Conservation (phyloP, 2,797 vertebrate genomes). For the Lagorchestes hirsutus region DNA sequence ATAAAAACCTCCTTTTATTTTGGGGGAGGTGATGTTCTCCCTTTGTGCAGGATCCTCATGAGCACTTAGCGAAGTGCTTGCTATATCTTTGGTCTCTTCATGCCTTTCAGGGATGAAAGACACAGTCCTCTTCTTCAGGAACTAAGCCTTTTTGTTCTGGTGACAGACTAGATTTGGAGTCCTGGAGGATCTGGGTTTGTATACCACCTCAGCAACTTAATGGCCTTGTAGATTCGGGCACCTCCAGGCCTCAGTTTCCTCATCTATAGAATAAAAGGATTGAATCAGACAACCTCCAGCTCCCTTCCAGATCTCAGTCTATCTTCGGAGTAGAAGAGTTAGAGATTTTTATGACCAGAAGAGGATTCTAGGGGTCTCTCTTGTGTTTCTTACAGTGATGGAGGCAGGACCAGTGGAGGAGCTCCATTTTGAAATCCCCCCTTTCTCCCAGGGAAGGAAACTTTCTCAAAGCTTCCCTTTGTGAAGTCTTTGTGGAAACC, state of each 20-base stretch:
- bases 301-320: neutral
- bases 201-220: neutral
- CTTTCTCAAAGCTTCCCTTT: neutral
- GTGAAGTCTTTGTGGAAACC: neutral
- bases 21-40: neutral
- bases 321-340: neutral
- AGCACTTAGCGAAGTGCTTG: neutral
- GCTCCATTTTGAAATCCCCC: neutral
- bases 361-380: slow-evolving; percentile 30
- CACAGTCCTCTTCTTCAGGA: neutral
- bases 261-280: neutral
- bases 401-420: neutral
- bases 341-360: neutral
- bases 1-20: neutral
- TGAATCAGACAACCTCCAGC: neutral
- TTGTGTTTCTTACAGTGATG: neutral
- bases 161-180: neutral
- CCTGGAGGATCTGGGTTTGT: neutral
- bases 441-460: neutral
- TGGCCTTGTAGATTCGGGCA: neutral
- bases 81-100: neutral
- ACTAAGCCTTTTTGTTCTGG: neutral
- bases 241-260: neutral
- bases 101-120: neutral
- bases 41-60: neutral